phyloP scores from a whole-genome alignment of 2,113 vertebrate genomes.

The Zonotrichia leucophrys region DNA sequence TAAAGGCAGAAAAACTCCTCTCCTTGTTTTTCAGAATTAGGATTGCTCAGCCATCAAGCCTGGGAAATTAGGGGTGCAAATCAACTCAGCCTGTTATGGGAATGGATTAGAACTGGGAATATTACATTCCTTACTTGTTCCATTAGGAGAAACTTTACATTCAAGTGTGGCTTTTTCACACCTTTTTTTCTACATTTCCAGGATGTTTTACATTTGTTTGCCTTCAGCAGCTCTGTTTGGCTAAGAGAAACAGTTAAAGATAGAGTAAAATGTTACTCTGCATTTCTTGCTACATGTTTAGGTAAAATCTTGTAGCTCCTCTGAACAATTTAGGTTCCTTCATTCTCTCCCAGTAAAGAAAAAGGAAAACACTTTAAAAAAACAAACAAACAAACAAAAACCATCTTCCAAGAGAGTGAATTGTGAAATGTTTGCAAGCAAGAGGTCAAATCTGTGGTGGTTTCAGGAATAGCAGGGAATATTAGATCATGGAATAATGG shows the following conservation, averaged over 20 bases:
- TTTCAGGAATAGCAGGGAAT: too few species aligned
- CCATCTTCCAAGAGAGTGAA: neutral
- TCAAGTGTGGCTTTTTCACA: neutral
- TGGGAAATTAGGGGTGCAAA: neutral
- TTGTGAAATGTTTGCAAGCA: neutral
- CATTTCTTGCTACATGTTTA: neutral
- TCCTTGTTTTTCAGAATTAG: neutral
- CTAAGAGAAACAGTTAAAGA: neutral
- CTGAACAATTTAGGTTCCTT: neutral
- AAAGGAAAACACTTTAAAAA: neutral
- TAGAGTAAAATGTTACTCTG: neutral
- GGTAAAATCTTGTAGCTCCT: neutral
- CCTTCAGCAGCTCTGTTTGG: neutral
- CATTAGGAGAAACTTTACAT: neutral
- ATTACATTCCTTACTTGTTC: neutral
- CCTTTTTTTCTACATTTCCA: neutral
- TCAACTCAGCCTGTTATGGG: neutral
- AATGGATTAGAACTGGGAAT: neutral
- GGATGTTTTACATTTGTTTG: neutral
- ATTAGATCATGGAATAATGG: too few species aligned
- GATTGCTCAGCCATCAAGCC: neutral
- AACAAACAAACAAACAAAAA: too few species aligned
- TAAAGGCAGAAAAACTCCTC: neutral
- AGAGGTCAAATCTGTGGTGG: neutral
- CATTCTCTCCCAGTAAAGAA: neutral